phyloP scores from a whole-genome alignment of 1,140 invertebrate species.

The Leptonema lineaticorne region DNA sequence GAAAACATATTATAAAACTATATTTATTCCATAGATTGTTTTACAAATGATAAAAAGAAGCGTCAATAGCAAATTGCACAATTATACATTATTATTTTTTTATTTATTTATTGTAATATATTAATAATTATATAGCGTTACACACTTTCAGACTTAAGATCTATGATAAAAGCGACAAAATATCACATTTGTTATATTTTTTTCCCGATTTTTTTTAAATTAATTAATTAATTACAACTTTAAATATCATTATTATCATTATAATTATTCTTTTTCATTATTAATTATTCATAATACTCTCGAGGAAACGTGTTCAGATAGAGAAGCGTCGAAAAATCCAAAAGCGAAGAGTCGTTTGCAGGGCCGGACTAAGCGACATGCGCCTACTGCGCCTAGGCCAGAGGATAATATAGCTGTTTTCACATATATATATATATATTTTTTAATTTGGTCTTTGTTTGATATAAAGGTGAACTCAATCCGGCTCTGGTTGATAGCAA shows the following conservation, averaged over 20 bases:
- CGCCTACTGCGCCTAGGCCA: conserved; percentile 15
- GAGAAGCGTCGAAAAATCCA: conserved; percentile 39
- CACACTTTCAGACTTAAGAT: conserved; percentile 37
- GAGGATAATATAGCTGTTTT: too few relatives aligned
- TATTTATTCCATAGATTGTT: conserved; percentile 36
- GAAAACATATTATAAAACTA: conserved; percentile 32
- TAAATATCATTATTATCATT: too few relatives aligned
- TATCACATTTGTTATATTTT: conserved; percentile 40
- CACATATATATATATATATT: background rate
- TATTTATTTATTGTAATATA: conserved; percentile 32
- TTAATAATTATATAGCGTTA: conserved; percentile 40
- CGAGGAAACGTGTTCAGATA: conserved; percentile 30
- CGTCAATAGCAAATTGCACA: conserved; percentile 39
- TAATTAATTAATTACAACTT: too few relatives aligned
- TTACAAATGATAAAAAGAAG: conserved; percentile 39
- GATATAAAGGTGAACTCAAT: background rate
- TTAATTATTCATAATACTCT: too few relatives aligned
- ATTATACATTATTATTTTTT: too few relatives aligned
- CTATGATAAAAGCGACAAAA: conserved; percentile 40
- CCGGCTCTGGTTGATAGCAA: conserved; percentile 5
- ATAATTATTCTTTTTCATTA: too few relatives aligned
- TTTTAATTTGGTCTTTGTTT: background rate
- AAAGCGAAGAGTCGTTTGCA: conserved; percentile 29
- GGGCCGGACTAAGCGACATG: conserved; percentile 3
- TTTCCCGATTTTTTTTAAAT: too few relatives aligned